Percentiles rank a stretch among this genome's conserved stretches.
Conservation (phyloP, 2,797 vertebrate genomes). For the Ctenochaetus hawaiiensis region DNA sequence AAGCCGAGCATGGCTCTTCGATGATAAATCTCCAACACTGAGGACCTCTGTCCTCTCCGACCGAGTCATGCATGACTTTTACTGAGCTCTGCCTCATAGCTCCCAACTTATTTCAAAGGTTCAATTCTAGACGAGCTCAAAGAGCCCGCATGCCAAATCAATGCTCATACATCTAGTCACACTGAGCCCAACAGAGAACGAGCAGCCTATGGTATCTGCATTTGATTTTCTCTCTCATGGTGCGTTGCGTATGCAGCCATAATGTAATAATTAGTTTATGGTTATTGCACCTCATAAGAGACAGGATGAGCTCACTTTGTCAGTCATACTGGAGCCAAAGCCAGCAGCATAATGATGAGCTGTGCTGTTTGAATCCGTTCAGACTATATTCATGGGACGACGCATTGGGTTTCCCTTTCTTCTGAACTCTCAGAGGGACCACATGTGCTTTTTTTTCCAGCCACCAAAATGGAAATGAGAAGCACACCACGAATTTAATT, state of each 20-base stretch:
- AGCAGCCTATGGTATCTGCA: constrained; percentile 40
- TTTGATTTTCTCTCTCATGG: constrained; percentile 49
- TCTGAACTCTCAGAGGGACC: constrained; percentile 33
- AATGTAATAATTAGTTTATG: constrained; percentile 63
- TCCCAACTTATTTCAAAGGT: constrained; percentile 51
- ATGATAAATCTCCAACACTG: constrained; percentile 45
- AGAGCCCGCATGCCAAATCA: constrained; percentile 40
- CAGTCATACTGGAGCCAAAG: constrained; percentile 49
- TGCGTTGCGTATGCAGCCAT: constrained; percentile 60
- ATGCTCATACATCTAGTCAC: constrained; percentile 37
- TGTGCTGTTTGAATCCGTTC: constrained; percentile 39
- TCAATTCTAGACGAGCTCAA: constrained; percentile 31
- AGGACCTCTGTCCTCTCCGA: constrained; percentile 40
- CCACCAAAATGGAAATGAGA: constrained; percentile 47
- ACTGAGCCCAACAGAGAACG: constrained; percentile 44
- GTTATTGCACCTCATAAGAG: constrained; percentile 52
- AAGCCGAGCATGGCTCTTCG: constrained; percentile 15
- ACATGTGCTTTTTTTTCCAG: constrained; percentile 6
- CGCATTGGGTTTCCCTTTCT: constrained; percentile 18
- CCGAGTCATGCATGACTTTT: constrained; percentile 51
- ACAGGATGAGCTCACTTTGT: constrained; percentile 56
- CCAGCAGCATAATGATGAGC: constrained; percentile 53
- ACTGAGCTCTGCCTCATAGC: constrained; percentile 56
- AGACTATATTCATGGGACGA: constrained; percentile 18
- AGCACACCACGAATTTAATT: constrained; percentile 18